A percentile compares a stretch with the other conserved stretches of the same genome.
These are phyloP conservation scores for Calyptomena viridis DNA, from an alignment of 2,113 vertebrate genomes.

Conservation along the genomic window DNA sequence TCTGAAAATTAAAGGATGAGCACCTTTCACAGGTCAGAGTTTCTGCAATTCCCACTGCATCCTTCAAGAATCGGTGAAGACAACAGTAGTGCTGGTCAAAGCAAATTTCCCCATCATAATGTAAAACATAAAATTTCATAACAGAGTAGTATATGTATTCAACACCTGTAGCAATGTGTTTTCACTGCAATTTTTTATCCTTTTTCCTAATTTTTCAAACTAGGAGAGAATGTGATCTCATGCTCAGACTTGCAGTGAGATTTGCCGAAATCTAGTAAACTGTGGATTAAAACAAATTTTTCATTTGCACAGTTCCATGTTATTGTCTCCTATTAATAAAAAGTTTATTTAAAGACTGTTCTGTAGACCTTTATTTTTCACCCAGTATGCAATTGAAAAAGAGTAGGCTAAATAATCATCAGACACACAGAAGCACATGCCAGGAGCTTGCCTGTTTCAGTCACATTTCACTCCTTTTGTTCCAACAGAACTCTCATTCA, in stretches of 20 bases:
- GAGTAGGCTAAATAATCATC: not conserved
- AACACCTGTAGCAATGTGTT: not conserved
- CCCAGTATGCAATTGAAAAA: not conserved
- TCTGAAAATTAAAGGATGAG: accelerated
- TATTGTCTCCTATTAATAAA: not conserved
- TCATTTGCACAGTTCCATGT: not conserved
- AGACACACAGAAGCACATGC: not conserved
- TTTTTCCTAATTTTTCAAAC: not conserved
- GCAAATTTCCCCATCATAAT: not conserved
- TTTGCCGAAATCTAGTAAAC: not conserved
- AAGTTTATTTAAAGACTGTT: not conserved
- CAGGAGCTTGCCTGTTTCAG: not conserved
- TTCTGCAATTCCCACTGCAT: not conserved
- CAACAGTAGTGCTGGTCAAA: not conserved
- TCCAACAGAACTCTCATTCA: not conserved
- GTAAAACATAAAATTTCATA: not conserved
- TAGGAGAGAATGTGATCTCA: not conserved
- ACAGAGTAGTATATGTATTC: not conserved
- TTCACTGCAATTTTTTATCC: not conserved
- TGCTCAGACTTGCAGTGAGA: not conserved
- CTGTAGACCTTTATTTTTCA: not conserved
- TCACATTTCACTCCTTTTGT: not conserved
- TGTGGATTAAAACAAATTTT: not conserved
- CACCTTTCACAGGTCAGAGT: not conserved
- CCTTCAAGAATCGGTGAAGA: not conserved